phyloP scores from a whole-genome alignment of 2,888 invertebrate species.

The Troides aeacus region DNA sequence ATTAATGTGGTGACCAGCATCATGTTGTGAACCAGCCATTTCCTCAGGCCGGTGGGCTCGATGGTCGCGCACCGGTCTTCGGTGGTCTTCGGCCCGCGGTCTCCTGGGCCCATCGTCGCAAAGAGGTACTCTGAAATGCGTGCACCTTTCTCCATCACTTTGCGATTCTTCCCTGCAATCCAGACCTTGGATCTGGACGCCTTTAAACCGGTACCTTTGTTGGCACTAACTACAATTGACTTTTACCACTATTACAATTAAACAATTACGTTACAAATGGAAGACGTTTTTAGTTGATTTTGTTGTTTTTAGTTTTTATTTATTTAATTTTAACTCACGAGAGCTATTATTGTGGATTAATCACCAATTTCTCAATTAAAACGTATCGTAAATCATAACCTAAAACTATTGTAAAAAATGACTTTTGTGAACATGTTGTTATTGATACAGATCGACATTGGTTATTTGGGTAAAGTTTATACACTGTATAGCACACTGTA shows the following conservation, averaged over 20 bases:
- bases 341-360: neutral
- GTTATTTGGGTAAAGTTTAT: neutral
- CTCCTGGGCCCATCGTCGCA: constrained; percentile 87
- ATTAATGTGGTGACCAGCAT: constrained; percentile 88
- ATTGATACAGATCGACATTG: constrained; percentile 9
- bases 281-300: constrained; percentile 1
- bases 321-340: neutral
- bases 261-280: neutral
- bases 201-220: constrained; percentile 24
- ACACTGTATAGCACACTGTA: neutral
- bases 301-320: neutral
- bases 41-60: constrained; percentile 83
- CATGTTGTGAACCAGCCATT: constrained; percentile 87
- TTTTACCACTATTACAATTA: no score
- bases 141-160: constrained; percentile 82
- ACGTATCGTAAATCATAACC: neutral
- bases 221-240: constrained; percentile 7
- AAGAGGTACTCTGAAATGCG: constrained; percentile 90
- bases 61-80: constrained; percentile 82
- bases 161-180: constrained; percentile 45
- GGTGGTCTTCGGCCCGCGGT: constrained; percentile 81
- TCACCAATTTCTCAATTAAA: neutral
- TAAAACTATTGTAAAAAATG: constrained; percentile 1
- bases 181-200: constrained; percentile 51
- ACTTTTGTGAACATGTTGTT: constrained; percentile 1